Evolutionary conservation across 2,113 vertebrate species (phyloP), one percentile per base, ranked within the genome.

Genomic region (Megalops atlanticus): DNA sequence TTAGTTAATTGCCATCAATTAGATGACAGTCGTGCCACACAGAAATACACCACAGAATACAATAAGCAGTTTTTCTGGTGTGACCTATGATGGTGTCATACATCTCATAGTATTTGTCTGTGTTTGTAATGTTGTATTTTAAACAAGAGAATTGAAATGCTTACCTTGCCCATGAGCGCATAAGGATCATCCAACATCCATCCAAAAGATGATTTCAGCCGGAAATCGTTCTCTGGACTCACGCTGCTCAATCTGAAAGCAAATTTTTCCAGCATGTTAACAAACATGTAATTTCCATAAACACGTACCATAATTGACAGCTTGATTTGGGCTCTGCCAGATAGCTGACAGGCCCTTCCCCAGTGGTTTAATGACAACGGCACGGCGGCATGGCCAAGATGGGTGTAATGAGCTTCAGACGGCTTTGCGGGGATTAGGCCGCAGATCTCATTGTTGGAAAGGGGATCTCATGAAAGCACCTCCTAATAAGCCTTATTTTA

Each of bases 201-300:
- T 90, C 80, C 86, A 90, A 90, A 93, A 94, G 88, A 93, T 90
- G 85, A 93, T 89, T 93, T 94, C 91, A 85, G 90, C 92, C 90
- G 85, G 91, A 92, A 94, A 92, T 88, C 90, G 93, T 89, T 94
- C 95, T 94, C 90, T 89, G 90, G 93, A 93, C 79, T 93, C 90
- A 90, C 87, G 87, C 87, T 92, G 92, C 87, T 95, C 92, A 89
- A 94, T 89, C 88, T 91, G 86, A 94, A 93, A 94, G 92, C 90
- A 91, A 88, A 93, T 93, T 93, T 94, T 92, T 91, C 90, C 92
- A 90, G 92, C 90, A 93, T 92, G 91, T 93, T 94, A 94, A 94
- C 93, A 94, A 93, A 93, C 93, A 93, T 94, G 91, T 94, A 91
- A 94, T 93, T 94, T 94, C 91, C 92, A 93, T 93, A 94, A 94